Evolutionary conservation across 2,888 invertebrate genomes (phyloP), one percentile per base, ranked within the genome.

Genomic region (Anarsia innoxiella): DNA sequence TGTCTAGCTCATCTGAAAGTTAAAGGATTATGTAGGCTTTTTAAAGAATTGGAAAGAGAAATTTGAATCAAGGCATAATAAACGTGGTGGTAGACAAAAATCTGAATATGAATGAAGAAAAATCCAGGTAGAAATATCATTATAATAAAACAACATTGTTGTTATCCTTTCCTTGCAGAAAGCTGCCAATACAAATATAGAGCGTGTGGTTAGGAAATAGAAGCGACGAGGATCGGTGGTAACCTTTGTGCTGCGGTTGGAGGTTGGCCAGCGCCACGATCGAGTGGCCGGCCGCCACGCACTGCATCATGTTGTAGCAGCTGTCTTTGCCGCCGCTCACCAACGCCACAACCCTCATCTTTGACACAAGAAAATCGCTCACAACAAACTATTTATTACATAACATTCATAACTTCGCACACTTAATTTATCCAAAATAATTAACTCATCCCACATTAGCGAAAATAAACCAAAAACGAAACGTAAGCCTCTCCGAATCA

Each of bases 281-380:
- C 56, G 92, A 88, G 83, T 99, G 99, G 35, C 98, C 98, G 67
- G 96, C 95, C 53, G 93, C 93, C 50, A 96, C 91, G 84, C 97
- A 98, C 87, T 97, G 95, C 93, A 99, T 93, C 93, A 99, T 94
- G 76, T 98, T 99, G 86, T 94, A 99, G 84, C 96, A 97, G 86
- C 98, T 99, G 86, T 99, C 99, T 86, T 99, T 99, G 56, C 99
- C 99, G 56, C 99, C 99, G 84, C 98, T 99, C 53, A 96, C 89
- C 78, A 96, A 87, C 45, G 94, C 95, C 56, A 94, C 93, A 52
- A 93, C 93, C 85, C 89, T 93, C 95, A 95, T 95, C 69, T 86
- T 89, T 40, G 44, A 54, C 50, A 53, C 33, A 15, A 15, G 9
- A 26, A 15, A 6, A 27, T n/a, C 28, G 45, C 49, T 53, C 61